Conservation (phyloP, 2,797 vertebrate species). For the Salmo trutta region DNA sequence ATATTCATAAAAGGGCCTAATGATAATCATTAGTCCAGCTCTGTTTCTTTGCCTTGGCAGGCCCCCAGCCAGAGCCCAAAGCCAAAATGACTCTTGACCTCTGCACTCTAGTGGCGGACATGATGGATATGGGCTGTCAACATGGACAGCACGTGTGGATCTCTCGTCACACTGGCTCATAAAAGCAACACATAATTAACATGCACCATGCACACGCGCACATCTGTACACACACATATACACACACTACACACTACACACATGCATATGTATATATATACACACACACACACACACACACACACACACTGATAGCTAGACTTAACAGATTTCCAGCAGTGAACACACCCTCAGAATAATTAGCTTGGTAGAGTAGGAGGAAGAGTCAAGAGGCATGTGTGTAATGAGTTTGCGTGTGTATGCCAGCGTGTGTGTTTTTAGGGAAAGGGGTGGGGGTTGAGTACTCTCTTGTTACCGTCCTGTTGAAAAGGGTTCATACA, state of each 20-base stretch:
- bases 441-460: background rate
- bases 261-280: background rate
- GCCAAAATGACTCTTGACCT: slow-evolving; percentile 62
- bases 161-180: slow-evolving; percentile 27
- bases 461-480: slow-evolving; percentile 27
- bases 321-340: no score
- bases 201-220: no score
- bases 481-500: slow-evolving; percentile 34
- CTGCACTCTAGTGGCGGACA: slow-evolving; percentile 60
- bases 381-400: no score
- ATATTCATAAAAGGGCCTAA: slow-evolving; percentile 72
- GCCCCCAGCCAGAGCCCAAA: slow-evolving; percentile 42
- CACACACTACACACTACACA: slow-evolving; percentile 36
- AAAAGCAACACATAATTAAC: no score
- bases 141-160: slow-evolving; percentile 41
- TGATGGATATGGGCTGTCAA: slow-evolving; percentile 69
- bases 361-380: no score
- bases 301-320: no score
- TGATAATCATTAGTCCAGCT: slow-evolving; percentile 66
- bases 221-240: slow-evolving; percentile 43
- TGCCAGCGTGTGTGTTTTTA: background rate
- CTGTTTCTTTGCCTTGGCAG: slow-evolving; percentile 60
- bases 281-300: no score
- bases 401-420: background rate
- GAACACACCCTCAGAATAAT: no score